Conservation (phyloP, 2,888 invertebrate genomes). For the Pristionchus entomophagus region DNA sequence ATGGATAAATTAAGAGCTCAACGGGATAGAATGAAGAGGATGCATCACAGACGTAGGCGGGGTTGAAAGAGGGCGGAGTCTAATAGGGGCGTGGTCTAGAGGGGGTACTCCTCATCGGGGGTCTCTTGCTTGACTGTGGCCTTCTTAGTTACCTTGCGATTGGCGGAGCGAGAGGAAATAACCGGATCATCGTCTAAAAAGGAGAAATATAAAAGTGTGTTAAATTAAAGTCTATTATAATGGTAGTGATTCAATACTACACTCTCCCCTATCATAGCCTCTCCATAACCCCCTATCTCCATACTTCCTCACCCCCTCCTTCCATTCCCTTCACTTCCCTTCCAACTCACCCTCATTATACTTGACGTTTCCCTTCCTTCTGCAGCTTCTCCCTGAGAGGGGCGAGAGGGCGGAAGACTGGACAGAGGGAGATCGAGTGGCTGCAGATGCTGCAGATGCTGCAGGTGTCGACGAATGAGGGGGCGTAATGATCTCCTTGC, state of each 20-base stretch:
- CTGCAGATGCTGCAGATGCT: not conserved
- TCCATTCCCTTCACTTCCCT: not conserved
- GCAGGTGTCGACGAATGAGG: not conserved
- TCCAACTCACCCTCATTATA: not conserved
- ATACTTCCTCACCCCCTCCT: too few relatives aligned
- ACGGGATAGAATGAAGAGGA: not conserved
- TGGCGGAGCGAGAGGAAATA: not conserved
- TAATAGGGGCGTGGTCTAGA: not conserved
- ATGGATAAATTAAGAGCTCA: not conserved
- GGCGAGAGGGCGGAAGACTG: not conserved
- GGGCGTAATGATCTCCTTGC: not conserved
- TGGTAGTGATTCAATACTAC: too few relatives aligned
- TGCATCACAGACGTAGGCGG: not conserved
- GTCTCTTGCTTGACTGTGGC: not conserved
- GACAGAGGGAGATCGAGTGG: not conserved
- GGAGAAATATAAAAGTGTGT: too few relatives aligned
- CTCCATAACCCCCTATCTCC: too few relatives aligned
- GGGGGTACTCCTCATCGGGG: conserved; percentile 12
- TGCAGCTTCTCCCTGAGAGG: conserved; percentile 9
- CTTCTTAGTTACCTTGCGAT: not conserved
- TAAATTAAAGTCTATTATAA: too few relatives aligned
- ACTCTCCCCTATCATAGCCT: too few relatives aligned
- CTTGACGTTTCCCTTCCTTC: not conserved
- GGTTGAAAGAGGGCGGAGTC: not conserved
- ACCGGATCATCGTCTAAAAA: not conserved